Base-by-base conservation (phyloP, 2,113 vertebrate species). In the Papio anubis region DNA sequence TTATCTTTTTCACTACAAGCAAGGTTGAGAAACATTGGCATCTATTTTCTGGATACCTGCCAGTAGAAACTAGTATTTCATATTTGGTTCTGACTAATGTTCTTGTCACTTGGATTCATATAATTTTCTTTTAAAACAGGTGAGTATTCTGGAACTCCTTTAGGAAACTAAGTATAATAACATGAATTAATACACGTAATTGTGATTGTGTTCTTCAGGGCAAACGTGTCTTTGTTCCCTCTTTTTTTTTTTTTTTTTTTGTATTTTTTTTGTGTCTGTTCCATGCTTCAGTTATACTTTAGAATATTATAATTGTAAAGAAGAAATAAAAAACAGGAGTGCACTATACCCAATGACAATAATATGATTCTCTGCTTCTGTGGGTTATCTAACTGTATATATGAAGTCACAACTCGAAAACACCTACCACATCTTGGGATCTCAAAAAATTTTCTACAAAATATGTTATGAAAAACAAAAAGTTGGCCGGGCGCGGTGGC, bases 11-110 rank as follows among this genome's bases (percentile, higher is more conserved):
- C 73, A 52, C 96, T 95, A 96, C n/a, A 98, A 88, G 84, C 52
- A 88, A 98, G 94, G 90, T 96, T 97, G 93, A 92, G 52, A 93
- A 97, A 96, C 75, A 93, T 76, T 98, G 97, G 82, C 94, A 93
- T 93, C 40, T 25, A 25, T 55, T 95, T 95, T 55, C 72, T 88
- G 75, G 97, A 95, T 82, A 32, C 8, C 59, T 95, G 96, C 97
- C 97, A 97, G 70, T 21, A 93, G 43, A 85, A 96, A 93, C 70
- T 55, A 80, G 50, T 91, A 79, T 61, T 89, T 93, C 79, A 96
- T 30, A 94, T 96, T 97, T 96, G 78, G 16, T 94, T 95, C 27
- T 82, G 85, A 95, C 88, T 78, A 93, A 64, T 97, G 48, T 87
- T 91, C 55, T 88, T 87, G 61, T 95, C 55, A 87, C 61, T 93